Base-by-base conservation (phyloP, 2,113 vertebrate species). In the Diglossa brunneiventris region DNA sequence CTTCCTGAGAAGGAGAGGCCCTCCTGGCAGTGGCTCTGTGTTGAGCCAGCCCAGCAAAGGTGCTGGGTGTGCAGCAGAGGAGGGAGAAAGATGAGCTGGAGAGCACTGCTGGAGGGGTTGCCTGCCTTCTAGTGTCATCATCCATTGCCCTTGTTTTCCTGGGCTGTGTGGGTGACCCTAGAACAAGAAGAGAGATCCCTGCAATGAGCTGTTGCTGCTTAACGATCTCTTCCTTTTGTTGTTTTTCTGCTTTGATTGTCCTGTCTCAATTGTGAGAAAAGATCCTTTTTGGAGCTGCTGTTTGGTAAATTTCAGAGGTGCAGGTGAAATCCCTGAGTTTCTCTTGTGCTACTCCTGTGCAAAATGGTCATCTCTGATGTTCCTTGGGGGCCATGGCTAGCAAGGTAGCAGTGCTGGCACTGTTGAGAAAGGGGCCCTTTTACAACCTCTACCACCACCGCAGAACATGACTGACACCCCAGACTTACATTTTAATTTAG, bases 401-500 rank as follows among this genome's bases (percentile, higher is more conserved):
- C 17, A 52, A 58, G 8, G 3, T 7, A 46, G 30, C 10, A 52
- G 21, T 35, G 59, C n/a, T 53, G 33, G 28, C 41, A n/a, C 19
- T 19, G 5, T 24, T 56, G 59, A 74, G 59, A 64, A 47, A 35
- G 10, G 8, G 4, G 13, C 30, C 30, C 6, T 50, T 58, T 58
- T 8, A 28, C 35, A 63, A 15, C 9, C 9, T 67, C 46, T 41
- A 1, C 13, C 73, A n/a, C 27, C 19, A 44, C 27, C 23, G 27
- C n/a, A 46, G 33, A 53, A 7, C 16, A 18, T 33, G 39, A 6
- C n/a, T 67, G 37, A 58, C 31, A 63, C 28, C 9, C 22, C 27
- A 27, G 46, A 39, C 13, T 62, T 56, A 9, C 0, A 0, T 41
- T 62, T 87, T 67, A 37, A 11, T 11, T 44, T 1, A 1, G 5